These are phyloP conservation scores for Carposina sasakii DNA, from an alignment of 1,140 invertebrate species.

Conservation along the genomic window DNA sequence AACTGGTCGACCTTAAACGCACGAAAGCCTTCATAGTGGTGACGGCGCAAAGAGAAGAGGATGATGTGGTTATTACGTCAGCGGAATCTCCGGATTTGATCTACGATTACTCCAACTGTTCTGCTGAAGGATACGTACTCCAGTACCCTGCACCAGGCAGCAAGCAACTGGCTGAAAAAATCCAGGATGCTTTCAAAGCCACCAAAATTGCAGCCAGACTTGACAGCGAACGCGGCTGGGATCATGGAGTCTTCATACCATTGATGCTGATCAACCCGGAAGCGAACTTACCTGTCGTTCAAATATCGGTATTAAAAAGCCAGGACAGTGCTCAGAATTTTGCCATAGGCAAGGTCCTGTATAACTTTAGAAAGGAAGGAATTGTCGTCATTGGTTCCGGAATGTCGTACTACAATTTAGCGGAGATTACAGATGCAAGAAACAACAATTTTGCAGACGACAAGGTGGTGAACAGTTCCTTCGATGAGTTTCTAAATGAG, in stretches of 20 bases:
- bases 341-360: neutral
- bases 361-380: neutral
- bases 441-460: neutral
- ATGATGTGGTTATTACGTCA: conserved; percentile 6
- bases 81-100: neutral
- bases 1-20: neutral
- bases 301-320: too few species aligned
- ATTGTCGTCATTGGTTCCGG: conserved; percentile 8
- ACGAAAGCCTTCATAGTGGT: conserved; percentile 5
- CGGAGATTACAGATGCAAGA: neutral
- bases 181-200: neutral
- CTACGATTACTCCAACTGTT: conserved; percentile 9
- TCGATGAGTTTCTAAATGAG: conserved; percentile 2
- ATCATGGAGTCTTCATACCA: too few species aligned
- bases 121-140: conserved; percentile 1
- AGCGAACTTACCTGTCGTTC: too few species aligned
- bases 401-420: conserved; percentile 10
- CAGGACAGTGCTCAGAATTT: neutral
- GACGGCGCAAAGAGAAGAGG: conserved; percentile 11
- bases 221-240: conserved; percentile 1
- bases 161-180: neutral
- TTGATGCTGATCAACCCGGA: too few species aligned
- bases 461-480: conserved; percentile 1
- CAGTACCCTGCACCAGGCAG: neutral
- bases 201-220: neutral